A percentile compares a stretch with the other conserved stretches of the same genome.
phyloP scores from a whole-genome alignment of 2,888 invertebrate species.

The Eupithecia exiguata region DNA sequence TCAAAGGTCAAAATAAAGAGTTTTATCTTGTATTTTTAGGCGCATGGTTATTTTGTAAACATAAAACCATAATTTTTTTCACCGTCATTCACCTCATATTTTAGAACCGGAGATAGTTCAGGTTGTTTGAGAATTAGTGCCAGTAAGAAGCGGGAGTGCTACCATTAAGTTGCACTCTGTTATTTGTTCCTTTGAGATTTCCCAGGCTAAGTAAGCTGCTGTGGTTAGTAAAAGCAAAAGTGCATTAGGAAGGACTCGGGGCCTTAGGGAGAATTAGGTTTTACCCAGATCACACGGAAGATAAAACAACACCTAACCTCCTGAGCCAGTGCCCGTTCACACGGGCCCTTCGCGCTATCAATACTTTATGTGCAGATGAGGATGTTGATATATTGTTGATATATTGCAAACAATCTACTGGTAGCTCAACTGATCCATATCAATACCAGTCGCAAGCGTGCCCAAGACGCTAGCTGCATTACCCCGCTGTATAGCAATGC shows the following conservation, averaged over 20 bases:
- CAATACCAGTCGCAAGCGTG: no score
- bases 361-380: no score
- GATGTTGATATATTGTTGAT: no score
- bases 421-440: no score
- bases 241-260: background rate
- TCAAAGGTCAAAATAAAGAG: background rate
- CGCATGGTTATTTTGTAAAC: background rate
- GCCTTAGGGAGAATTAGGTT: no score
- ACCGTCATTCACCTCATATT: background rate
- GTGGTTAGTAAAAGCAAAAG: background rate
- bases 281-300: no score
- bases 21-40: background rate
- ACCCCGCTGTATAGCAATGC: no score
- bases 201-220: conserved; percentile 27
- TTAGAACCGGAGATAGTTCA: background rate
- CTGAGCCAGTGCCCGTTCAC: no score
- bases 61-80: background rate
- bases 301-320: background rate
- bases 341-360: no score
- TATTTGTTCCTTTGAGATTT: conserved; percentile 24
- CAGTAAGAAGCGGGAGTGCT: conserved; percentile 30
- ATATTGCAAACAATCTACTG: no score
- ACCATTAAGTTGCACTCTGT: conserved; percentile 30
- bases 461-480: no score
- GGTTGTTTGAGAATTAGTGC: conserved; percentile 15